Evolutionary conservation across 2,888 invertebrate genomes (phyloP), one percentile per base, ranked within the genome.

Genomic region (Agrochola macilenta): DNA sequence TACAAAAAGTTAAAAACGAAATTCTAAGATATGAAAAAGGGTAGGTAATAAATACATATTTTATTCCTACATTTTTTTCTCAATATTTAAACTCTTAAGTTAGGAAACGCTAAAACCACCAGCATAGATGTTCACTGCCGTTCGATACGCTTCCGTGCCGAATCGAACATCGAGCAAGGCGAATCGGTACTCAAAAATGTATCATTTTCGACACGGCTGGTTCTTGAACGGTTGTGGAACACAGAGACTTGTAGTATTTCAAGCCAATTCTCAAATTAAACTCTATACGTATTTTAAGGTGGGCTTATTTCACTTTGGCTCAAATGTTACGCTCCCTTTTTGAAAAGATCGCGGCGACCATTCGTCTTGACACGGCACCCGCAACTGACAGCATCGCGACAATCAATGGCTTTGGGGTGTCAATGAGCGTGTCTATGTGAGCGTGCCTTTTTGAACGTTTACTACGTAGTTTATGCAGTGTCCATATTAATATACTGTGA

Each of bases 1-100:
- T 79, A 76, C 58, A 79, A 69, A 79, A 79, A 61, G 58, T 26
- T 79, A 79, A 60, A 78, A 74, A 69, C 74, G 17, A 57, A 26
- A 35, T 73, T 30, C n/a, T 73, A 64, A 9, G 23, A 5, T 9
- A 54, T 11, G 30, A 54, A 39, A 12, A 49, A 52, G 8, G 20
- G 52, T 2, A 35, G 39, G n/a, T 52, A 17, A 7, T 23, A n/a
- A 11, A 7, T 54, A 17, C 12, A 43, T 58, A 9, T 17, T n/a
- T 54, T 4, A 30, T 14, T 20, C 20, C 17, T 14, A 26, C 1
- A 23, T 39, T 39, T 39, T 52, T 30, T 52, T 49, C 8, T 68
- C 49, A 30, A 23, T 49, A 66, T 30, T 35, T 23, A 8, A 14
- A 49, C 49, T 12, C 5, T 1, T n/a, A 58, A 20, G 2, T 49